Evolutionary conservation across 2,797 vertebrate species (phyloP).

Genomic region (Rhynchotus rufescens): DNA sequence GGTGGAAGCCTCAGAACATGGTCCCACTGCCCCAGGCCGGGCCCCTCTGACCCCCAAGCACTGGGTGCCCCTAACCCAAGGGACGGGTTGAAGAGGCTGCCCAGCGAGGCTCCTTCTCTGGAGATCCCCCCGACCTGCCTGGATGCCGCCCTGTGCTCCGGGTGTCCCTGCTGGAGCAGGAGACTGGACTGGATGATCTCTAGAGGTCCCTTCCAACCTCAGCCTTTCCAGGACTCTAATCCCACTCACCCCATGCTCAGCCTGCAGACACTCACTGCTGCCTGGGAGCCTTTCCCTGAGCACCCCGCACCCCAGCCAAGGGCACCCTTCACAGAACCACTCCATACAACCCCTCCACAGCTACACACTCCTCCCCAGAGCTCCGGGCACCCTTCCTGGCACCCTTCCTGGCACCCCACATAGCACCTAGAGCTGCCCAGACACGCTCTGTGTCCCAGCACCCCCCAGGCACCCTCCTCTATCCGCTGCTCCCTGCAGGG

Average conservation of each 20-base stretch:
- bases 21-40: neutral
- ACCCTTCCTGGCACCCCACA: neutral
- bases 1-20: fast-evolving
- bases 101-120: no score
- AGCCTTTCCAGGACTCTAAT: no score
- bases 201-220: no score
- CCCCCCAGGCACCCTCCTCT: neutral
- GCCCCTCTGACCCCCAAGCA: neutral
- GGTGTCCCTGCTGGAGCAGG: no score
- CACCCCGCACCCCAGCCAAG: neutral
- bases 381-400: no score
- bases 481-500: neutral
- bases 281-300: neutral
- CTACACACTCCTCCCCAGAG: neutral
- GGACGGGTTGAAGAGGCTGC: no score
- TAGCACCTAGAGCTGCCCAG: neutral
- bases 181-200: no score
- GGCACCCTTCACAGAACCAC: neutral
- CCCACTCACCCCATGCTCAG: neutral
- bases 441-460: neutral
- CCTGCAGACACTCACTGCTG: neutral
- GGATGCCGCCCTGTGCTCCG: no score
- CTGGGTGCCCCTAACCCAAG: no score
- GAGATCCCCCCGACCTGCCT: no score
- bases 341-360: neutral